Conservation (phyloP, 2,888 invertebrate genomes). For the Zelleria hepariella region DNA sequence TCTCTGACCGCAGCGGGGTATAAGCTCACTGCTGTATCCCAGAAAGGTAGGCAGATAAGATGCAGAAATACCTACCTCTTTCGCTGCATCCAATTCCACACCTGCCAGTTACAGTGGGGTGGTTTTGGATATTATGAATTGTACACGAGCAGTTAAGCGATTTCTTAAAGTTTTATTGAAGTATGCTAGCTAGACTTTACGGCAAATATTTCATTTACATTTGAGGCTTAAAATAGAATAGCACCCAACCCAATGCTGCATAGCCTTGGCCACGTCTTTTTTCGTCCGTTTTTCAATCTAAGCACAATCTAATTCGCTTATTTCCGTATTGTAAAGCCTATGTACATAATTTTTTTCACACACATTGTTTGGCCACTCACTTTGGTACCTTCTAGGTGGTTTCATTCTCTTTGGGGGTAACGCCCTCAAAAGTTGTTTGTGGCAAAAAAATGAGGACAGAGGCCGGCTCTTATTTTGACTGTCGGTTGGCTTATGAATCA, state of each 20-base stretch:
- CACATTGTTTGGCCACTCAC: constrained; percentile 32
- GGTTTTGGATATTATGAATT: background rate
- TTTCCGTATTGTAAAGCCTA: background rate
- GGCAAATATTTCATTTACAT: too few species aligned
- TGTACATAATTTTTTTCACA: background rate
- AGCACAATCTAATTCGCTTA: background rate
- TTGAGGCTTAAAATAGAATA: background rate
- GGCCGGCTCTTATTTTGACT: constrained; percentile 63
- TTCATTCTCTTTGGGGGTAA: constrained; percentile 56
- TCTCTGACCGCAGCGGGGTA: background rate
- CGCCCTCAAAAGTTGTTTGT: constrained; percentile 69
- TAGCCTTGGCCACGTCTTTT: background rate
- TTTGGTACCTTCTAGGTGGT: constrained; percentile 51
- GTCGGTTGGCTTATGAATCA: constrained; percentile 52
- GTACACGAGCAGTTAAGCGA: background rate
- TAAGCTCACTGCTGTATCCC: too few species aligned
- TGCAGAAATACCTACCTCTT: too few species aligned
- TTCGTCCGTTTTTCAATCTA: too few species aligned
- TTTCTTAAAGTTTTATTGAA: background rate
- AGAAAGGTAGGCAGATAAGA: too few species aligned
- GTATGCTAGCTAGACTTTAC: too few species aligned
- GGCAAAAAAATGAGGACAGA: constrained; percentile 67
- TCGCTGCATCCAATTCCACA: too few species aligned
- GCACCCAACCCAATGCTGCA: background rate
- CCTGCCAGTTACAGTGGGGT: too few species aligned